A percentile compares a stretch with the other conserved stretches of the same genome.
Conservation (phyloP, 1,140 invertebrate species). For the Amyelois transitella region DNA sequence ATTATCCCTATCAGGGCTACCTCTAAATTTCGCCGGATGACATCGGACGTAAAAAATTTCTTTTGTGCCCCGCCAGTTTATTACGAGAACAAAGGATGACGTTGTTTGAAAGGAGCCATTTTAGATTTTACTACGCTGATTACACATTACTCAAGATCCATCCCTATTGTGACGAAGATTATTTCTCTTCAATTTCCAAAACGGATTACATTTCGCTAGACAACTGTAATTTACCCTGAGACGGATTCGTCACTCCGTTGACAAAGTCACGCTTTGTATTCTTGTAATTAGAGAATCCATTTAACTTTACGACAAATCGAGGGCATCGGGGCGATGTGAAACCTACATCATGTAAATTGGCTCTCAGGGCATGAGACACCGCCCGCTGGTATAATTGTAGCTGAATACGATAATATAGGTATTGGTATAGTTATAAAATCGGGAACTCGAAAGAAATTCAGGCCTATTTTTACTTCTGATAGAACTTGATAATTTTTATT, state of each 20-base stretch:
- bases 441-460: constrained; percentile 7
- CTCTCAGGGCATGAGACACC: too few species aligned
- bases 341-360: not conserved
- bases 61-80: constrained; percentile 53
- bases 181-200: constrained; percentile 34
- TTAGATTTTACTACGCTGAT: constrained; percentile 44
- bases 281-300: constrained; percentile 10
- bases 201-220: constrained; percentile 28
- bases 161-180: constrained; percentile 36
- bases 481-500: too few species aligned
- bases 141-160: constrained; percentile 39
- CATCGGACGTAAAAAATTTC: constrained; percentile 45
- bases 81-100: constrained; percentile 49
- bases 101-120: constrained; percentile 40
- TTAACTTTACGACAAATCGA: constrained; percentile 1
- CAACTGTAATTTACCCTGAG: constrained; percentile 27
- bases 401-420: too few species aligned
- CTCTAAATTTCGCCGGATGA: constrained; percentile 35
- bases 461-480: too few species aligned
- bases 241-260: constrained; percentile 20
- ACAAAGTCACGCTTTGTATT: constrained; percentile 15
- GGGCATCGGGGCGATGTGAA: not conserved
- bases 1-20: constrained; percentile 10
- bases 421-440: too few species aligned
- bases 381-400: too few species aligned